Percentiles rank a stretch among this genome's conserved stretches.
Conservation (phyloP, 2,113 vertebrate species). For the Xenopus laevis region DNA sequence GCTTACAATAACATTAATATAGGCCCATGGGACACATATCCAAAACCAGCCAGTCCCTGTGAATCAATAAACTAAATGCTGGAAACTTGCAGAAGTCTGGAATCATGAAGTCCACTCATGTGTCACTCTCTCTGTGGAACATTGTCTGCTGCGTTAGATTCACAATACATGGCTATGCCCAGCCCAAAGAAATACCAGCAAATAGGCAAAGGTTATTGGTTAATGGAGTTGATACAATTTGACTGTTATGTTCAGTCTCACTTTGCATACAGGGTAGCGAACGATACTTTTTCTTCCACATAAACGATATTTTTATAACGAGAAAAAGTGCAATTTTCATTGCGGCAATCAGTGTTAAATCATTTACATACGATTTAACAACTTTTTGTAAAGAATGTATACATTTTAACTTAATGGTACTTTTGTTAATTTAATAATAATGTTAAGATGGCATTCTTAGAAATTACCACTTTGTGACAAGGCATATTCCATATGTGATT, state of each 20-base stretch:
- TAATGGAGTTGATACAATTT: slow-evolving; percentile 67
- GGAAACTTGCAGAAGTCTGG: neutral
- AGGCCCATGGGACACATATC: too few relatives aligned
- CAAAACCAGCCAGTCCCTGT: slow-evolving; percentile 4
- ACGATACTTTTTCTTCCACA: slow-evolving; percentile 75
- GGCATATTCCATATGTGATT: slow-evolving; percentile 59
- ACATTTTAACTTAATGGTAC: slow-evolving; percentile 86
- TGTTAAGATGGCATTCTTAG: slow-evolving; percentile 69
- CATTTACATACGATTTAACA: slow-evolving; percentile 80
- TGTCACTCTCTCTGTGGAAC: neutral
- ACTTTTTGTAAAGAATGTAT: slow-evolving; percentile 81
- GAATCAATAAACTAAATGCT: neutral
- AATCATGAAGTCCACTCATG: neutral
- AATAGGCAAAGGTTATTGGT: slow-evolving; percentile 50
- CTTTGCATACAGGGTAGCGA: slow-evolving; percentile 93
- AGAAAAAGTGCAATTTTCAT: slow-evolving; percentile 78
- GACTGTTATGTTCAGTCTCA: slow-evolving; percentile 59
- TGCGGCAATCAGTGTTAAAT: slow-evolving; percentile 87
- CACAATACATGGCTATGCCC: neutral
- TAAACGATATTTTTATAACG: slow-evolving; percentile 72
- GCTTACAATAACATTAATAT: too few relatives aligned
- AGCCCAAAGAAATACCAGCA: neutral
- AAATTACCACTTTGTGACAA: slow-evolving; percentile 57
- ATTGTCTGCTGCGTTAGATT: neutral
- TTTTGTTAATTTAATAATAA: slow-evolving; percentile 79